Conservation (phyloP, 2,113 vertebrate genomes). For the Tricholaema leucomelas region DNA sequence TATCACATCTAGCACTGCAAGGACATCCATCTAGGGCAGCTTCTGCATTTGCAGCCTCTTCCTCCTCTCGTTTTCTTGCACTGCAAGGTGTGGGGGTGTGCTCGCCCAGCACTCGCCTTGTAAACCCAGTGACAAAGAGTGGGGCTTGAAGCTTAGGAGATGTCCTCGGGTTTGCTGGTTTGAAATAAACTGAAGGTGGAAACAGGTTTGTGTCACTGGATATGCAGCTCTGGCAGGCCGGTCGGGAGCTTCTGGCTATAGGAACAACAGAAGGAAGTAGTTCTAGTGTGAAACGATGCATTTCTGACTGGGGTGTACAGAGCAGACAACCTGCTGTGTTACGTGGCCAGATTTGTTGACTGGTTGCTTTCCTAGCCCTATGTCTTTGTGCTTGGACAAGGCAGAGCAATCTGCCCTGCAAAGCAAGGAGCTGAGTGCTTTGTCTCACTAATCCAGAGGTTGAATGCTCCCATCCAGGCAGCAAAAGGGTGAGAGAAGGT, state of each 20-base stretch:
- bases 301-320: not conserved
- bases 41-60: slow-evolving; percentile 73
- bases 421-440: not conserved
- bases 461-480: not conserved
- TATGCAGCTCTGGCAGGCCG: not conserved
- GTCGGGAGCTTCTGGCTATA: not conserved
- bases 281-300: not conserved
- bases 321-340: not conserved
- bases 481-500: not conserved
- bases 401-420: not conserved
- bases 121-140: not conserved
- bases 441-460: not conserved
- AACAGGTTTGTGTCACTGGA: not conserved
- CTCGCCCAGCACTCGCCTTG: not conserved
- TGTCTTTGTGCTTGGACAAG: not conserved
- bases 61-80: slow-evolving; percentile 73
- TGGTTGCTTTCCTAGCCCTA: not conserved
- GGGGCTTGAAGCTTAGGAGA: not conserved
- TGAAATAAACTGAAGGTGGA: not conserved
- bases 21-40: slow-evolving; percentile 69
- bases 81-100: slow-evolving; percentile 33
- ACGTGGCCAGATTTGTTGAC: not conserved
- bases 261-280: not conserved
- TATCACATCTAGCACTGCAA: slow-evolving; percentile 78
- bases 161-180: not conserved